Percentiles rank a stretch among this genome's conserved stretches.
These are phyloP conservation scores for Tinamus guttatus DNA, from an alignment of 2,113 vertebrate species.

Conservation along the genomic window DNA sequence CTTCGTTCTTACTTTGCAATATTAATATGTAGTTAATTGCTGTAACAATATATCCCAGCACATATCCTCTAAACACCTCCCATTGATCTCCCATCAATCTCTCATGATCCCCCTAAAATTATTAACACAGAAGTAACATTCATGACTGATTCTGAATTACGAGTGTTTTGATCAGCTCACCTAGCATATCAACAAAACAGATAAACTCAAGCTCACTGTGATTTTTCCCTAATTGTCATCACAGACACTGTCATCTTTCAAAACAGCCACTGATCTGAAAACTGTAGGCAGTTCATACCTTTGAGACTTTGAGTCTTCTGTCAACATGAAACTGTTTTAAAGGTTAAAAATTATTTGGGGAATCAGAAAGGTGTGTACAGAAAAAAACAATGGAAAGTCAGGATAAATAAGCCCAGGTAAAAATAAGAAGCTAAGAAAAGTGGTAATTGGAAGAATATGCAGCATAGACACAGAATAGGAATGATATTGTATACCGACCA, in stretches of 20 bases:
- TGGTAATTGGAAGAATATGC: background rate
- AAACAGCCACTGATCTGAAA: background rate
- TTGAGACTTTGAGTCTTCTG: background rate
- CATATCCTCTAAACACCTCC: background rate
- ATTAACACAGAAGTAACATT: background rate
- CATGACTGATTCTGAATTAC: background rate
- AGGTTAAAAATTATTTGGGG: background rate
- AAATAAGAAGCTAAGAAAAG: background rate
- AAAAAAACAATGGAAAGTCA: background rate
- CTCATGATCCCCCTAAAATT: background rate
- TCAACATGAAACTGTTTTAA: background rate
- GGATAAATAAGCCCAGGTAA: background rate
- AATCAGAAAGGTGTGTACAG: background rate
- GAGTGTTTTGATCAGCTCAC: background rate
- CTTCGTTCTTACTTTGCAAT: background rate
- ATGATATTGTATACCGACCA: accelerated
- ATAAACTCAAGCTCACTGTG: background rate
- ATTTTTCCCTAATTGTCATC: background rate
- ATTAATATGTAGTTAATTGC: background rate
- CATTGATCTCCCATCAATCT: background rate
- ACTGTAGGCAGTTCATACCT: background rate
- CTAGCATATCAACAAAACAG: background rate
- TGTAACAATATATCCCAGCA: background rate
- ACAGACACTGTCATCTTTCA: background rate
- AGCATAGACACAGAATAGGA: background rate